Percentiles rank a stretch among this genome's conserved stretches.
Evolutionary conservation across 2,888 invertebrate species (phyloP).

Genomic region (Philhelius pedissequus): DNA sequence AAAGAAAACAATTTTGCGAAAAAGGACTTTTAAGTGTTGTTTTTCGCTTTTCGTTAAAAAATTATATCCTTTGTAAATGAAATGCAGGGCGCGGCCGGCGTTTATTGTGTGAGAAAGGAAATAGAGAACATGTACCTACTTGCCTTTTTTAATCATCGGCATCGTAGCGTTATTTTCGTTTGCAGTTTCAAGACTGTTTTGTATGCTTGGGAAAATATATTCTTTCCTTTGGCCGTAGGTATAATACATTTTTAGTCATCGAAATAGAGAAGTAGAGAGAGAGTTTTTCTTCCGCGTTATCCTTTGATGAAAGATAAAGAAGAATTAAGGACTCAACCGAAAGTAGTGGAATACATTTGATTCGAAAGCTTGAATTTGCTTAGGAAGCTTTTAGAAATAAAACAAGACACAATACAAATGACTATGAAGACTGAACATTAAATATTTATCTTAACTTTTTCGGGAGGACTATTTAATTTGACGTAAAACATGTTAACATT

Average conservation of each 20-base stretch:
- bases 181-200: constrained; percentile 25
- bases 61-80: constrained; percentile 18
- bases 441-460: no score
- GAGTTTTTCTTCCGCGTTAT: background rate
- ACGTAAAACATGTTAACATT: no score
- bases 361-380: no score
- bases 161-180: constrained; percentile 44
- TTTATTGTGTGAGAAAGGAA: constrained; percentile 26
- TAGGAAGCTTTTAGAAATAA: no score
- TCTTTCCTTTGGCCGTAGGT: constrained; percentile 19
- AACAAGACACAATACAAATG: no score
- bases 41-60: constrained; percentile 9
- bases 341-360: constrained; percentile 15
- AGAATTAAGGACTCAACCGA: constrained; percentile 1
- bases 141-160: constrained; percentile 61
- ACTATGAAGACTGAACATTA: no score
- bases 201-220: constrained; percentile 34
- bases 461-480: no score
- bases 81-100: background rate
- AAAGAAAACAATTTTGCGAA: background rate
- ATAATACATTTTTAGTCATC: background rate
- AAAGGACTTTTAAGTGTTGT: constrained; percentile 19
- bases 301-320: constrained; percentile 29
- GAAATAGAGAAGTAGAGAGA: background rate
- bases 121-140: constrained; percentile 52